phyloP scores from a whole-genome alignment of 2,113 vertebrate species.

The Apodemus speciosus region DNA sequence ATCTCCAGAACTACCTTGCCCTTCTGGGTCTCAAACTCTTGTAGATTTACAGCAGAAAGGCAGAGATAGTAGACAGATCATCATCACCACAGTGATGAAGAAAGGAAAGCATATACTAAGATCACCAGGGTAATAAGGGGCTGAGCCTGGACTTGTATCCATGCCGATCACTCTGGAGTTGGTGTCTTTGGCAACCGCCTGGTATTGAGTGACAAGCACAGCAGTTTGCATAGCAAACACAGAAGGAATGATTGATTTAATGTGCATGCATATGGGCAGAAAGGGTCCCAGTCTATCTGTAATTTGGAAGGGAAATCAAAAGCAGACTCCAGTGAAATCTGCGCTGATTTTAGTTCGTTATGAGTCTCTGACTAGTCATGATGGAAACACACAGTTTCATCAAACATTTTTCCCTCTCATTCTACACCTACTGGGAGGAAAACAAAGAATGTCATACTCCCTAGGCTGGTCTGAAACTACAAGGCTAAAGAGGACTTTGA shows the following conservation, averaged over 20 bases:
- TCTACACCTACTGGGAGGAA: background rate
- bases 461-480: background rate
- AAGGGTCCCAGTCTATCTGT: background rate
- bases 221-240: background rate
- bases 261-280: background rate
- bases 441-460: background rate
- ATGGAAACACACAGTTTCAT: conserved; percentile 26
- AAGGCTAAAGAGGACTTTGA: background rate
- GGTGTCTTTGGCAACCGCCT: too few species aligned
- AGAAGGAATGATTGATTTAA: background rate
- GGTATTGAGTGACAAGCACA: background rate
- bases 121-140: background rate
- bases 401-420: background rate
- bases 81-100: background rate
- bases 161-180: background rate
- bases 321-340: conserved; percentile 38
- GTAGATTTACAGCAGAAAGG: background rate
- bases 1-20: background rate
- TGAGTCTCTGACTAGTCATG: background rate
- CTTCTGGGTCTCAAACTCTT: background rate
- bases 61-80: background rate
- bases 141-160: background rate
- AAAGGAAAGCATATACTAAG: background rate
- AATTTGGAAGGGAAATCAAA: conserved; percentile 50
- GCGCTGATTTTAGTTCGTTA: conserved; percentile 10